A percentile compares a stretch with the other conserved stretches of the same genome.
Evolutionary conservation across 2,113 vertebrate species (phyloP).

Genomic region (Myotis lucifugus): DNA sequence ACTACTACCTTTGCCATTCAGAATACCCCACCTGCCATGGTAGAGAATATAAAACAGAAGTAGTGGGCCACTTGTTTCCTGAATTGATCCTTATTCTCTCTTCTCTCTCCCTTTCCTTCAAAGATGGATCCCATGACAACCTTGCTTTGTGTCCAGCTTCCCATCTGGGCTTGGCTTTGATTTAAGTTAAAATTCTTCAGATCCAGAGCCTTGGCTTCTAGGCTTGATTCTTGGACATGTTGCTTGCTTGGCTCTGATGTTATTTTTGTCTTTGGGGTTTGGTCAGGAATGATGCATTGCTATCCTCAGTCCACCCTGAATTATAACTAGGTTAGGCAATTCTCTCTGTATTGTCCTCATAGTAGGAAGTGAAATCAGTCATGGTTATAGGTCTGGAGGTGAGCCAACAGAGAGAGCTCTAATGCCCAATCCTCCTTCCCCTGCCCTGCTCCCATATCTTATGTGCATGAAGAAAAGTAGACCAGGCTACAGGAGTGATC

Average conservation of each 20-base stretch:
- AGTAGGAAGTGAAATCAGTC: background rate
- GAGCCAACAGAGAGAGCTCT: background rate
- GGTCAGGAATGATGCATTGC: background rate
- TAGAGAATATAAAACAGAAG: background rate
- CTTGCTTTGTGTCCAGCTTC: conserved; percentile 24
- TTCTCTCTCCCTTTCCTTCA: background rate
- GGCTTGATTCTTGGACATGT: background rate
- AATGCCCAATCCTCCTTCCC: background rate
- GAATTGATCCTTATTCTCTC: background rate
- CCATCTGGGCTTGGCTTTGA: background rate
- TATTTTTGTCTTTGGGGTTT: conserved; percentile 23
- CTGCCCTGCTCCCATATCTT: background rate
- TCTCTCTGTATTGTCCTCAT: background rate
- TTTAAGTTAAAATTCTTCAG: background rate
- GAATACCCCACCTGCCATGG: background rate
- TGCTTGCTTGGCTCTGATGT: background rate
- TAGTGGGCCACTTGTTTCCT: background rate
- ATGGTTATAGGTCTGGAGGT: background rate
- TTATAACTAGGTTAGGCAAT: background rate
- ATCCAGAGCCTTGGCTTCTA: background rate
- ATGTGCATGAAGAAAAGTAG: background rate
- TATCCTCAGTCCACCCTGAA: background rate
- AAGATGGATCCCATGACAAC: background rate
- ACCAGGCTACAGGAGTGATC: background rate
- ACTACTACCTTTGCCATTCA: background rate